phyloP scores from a whole-genome alignment of 1,140 invertebrate genomes.

The Palaemon carinicauda region DNA sequence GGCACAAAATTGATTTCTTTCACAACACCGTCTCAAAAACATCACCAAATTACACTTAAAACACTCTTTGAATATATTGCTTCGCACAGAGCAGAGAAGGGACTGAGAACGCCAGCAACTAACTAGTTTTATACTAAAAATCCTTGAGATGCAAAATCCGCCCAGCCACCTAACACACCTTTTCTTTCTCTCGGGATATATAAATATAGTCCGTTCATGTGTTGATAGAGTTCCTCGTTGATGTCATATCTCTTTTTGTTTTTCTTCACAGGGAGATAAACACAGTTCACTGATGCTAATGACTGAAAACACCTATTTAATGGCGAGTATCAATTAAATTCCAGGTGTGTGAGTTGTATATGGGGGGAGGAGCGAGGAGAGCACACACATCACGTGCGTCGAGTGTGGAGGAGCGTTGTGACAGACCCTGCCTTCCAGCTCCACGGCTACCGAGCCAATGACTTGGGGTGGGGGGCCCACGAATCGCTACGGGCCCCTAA shows the following conservation, averaged over 20 bases:
- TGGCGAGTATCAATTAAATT: not conserved
- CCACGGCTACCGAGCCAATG: conserved; percentile 37
- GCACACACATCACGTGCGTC: conserved; percentile 45
- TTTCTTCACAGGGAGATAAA: not conserved
- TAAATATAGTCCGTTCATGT: too few relatives aligned
- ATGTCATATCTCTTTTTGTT: too few relatives aligned
- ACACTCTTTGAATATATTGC: not conserved
- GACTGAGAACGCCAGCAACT: too few relatives aligned
- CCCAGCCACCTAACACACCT: too few relatives aligned
- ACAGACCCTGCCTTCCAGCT: conserved; percentile 25
- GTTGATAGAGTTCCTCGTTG: too few relatives aligned
- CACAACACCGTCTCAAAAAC: not conserved
- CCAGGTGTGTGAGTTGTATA: not conserved
- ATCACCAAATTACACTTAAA: not conserved
- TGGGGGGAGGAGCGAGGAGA: not conserved
- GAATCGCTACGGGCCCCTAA: not conserved
- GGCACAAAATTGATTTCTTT: not conserved
- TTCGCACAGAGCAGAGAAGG: not conserved
- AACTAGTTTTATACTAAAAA: too few relatives aligned
- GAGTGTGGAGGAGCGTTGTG: conserved; percentile 20
- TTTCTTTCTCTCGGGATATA: too few relatives aligned
- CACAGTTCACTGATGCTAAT: not conserved
- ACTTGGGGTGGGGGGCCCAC: not conserved
- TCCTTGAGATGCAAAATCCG: too few relatives aligned
- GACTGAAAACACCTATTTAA: too few relatives aligned